Conservation (phyloP, 2,113 vertebrate genomes). For the Cinclus mexicanus region DNA sequence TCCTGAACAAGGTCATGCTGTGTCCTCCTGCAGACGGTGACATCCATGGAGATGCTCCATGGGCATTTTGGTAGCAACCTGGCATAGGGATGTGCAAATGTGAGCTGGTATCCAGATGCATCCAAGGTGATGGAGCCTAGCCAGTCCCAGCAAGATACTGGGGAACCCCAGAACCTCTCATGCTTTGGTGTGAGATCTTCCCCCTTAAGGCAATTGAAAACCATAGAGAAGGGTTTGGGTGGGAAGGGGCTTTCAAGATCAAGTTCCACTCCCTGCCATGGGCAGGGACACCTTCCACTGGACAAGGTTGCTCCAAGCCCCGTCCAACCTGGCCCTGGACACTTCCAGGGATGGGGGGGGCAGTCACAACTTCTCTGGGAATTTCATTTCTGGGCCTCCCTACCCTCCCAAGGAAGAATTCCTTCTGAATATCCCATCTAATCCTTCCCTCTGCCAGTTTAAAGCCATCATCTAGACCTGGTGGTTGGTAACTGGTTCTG, state of each 20-base stretch:
- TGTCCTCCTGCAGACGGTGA: neutral
- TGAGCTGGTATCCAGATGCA: neutral
- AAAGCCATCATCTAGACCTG: neutral
- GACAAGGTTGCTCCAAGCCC: neutral
- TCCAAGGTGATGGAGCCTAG: neutral
- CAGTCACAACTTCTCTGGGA: neutral
- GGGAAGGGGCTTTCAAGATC: neutral
- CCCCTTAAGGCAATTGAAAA: neutral
- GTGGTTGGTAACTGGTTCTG: neutral
- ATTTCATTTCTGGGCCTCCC: neutral
- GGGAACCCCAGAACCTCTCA: neutral
- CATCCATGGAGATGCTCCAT: fast-evolving
- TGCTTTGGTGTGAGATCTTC: neutral
- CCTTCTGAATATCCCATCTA: neutral
- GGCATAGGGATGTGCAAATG: neutral
- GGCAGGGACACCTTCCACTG: neutral
- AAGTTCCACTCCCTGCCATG: neutral
- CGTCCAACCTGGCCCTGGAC: fast-evolving
- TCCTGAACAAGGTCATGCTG: fast-evolving
- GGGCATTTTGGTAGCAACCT: fast-evolving
- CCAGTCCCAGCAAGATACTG: neutral
- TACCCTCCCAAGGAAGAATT: neutral
- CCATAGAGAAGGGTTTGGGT: neutral
- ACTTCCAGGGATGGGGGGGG: neutral
- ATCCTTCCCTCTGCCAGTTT: neutral